phyloP scores from a whole-genome alignment of 2,888 invertebrate species.

The Lydus trimaculatus region DNA sequence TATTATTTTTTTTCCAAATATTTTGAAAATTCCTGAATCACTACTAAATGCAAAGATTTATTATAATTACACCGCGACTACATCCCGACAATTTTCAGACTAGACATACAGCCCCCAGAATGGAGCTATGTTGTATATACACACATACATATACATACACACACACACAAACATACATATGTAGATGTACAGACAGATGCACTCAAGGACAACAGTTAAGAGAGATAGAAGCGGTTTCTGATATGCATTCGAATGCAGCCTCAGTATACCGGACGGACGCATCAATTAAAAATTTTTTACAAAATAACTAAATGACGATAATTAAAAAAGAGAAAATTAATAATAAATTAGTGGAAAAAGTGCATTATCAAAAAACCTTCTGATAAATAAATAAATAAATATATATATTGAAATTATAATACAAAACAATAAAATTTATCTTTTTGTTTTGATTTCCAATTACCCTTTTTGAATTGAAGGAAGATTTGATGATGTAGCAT shows the following conservation, averaged over 20 bases:
- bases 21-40: too few relatives aligned
- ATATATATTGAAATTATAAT: conserved; percentile 26
- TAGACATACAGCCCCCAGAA: conserved; percentile 4
- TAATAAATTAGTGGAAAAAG: not conserved
- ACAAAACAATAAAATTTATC: conserved; percentile 34
- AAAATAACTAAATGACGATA: not conserved
- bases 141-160: not conserved
- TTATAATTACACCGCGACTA: conserved; percentile 24
- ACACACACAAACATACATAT: conserved; percentile 33
- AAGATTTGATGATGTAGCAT: too few relatives aligned
- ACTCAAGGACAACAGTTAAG: conserved; percentile 51
- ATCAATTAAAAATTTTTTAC: conserved; percentile 3
- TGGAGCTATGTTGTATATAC: not conserved
- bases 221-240: not conserved
- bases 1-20: too few relatives aligned
- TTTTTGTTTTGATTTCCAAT: not conserved
- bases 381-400: not conserved
- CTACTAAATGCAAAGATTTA: not conserved
- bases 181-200: conserved; percentile 54
- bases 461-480: too few relatives aligned
- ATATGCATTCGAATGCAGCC: not conserved
- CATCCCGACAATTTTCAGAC: conserved; percentile 27
- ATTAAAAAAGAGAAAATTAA: not conserved
- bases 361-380: not conserved
- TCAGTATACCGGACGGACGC: not conserved